Evolutionary conservation across 2,888 invertebrate genomes (phyloP).

Genomic region (Parasteatoda lunata): DNA sequence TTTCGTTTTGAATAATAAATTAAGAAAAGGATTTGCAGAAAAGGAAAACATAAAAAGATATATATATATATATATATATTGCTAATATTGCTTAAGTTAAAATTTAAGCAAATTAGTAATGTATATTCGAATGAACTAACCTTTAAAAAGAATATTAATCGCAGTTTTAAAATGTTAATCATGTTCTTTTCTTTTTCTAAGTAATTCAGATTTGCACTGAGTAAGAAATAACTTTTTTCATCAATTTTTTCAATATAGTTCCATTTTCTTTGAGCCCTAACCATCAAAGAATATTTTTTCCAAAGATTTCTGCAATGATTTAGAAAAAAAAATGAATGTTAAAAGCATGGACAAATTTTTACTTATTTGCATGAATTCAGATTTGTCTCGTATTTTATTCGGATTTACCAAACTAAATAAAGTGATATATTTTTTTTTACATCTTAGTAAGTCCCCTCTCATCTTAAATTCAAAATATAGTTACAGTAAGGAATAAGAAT

Average conservation of each 20-base stretch:
- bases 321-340: constrained; percentile 10
- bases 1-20: too few species aligned
- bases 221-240: constrained; percentile 39
- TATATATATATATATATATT: too few species aligned
- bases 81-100: too few species aligned
- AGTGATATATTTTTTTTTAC: too few species aligned
- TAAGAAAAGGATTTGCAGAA: too few species aligned
- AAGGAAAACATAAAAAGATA: too few species aligned
- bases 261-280: constrained; percentile 31
- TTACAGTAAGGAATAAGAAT: too few species aligned
- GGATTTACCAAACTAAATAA: neutral
- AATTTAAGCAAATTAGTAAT: too few species aligned
- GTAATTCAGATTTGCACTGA: constrained; percentile 45
- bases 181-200: constrained; percentile 44
- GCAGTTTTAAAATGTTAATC: constrained; percentile 7
- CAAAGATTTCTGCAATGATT: neutral
- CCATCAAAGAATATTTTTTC: neutral
- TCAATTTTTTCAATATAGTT: constrained; percentile 42
- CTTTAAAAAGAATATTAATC: too few species aligned
- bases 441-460: too few species aligned
- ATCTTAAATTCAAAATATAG: too few species aligned
- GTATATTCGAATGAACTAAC: too few species aligned
- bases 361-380: constrained; percentile 48
- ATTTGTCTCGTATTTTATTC: constrained; percentile 18
- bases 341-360: constrained; percentile 17